Base-by-base conservation (phyloP, 2,888 invertebrate species). In the Drosophila quinaria region DNA sequence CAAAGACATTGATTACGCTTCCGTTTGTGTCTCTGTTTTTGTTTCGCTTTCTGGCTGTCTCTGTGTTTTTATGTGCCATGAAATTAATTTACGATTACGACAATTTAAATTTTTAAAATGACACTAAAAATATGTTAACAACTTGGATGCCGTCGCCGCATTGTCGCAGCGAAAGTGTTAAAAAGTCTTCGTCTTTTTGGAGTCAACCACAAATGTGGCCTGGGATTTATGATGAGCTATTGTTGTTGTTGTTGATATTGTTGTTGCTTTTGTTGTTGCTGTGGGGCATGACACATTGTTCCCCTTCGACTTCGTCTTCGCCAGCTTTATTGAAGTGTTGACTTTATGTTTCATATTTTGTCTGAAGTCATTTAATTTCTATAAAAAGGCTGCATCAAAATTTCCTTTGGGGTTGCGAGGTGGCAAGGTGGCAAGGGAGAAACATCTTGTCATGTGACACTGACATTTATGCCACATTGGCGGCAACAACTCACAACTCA, bases 41-140 rank as follows among this genome's bases (percentile, higher is more conserved):
- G 41, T 33, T 58, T 49, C 3, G 11, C 4, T 59, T 58, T 71
- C 41, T 47, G 17, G 39, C 41, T 33, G 25, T 60, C 46, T 29
- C 29, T 8, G 29, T 8, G 69, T 81, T 90, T 91, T 91, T 90
- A 91, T 90, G 90, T 81, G 82, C 90, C 91, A 92, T 92, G 91
- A 92, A 92, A 91, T 91, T 91, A 92, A 92, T 91, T 92, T 92
- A 92, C 87, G 92, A 90, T 86, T 85, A 90, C 87, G 88, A 88
- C 83, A 90, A 86, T 83, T 89, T 90, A 82, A 90, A 90, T 89
- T 90, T 90, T 90, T 89, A 88, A 90, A 89, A 88, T 76, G 68
- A 66, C 78, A 86, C 88, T 89, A 81, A 87, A 87, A 80, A 82
- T 89, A 87, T 87, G 89, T 81, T 75, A 81, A 86, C 89, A 87